phyloP scores from a whole-genome alignment of 2,888 invertebrate species.

The Nomada goodeniana region DNA sequence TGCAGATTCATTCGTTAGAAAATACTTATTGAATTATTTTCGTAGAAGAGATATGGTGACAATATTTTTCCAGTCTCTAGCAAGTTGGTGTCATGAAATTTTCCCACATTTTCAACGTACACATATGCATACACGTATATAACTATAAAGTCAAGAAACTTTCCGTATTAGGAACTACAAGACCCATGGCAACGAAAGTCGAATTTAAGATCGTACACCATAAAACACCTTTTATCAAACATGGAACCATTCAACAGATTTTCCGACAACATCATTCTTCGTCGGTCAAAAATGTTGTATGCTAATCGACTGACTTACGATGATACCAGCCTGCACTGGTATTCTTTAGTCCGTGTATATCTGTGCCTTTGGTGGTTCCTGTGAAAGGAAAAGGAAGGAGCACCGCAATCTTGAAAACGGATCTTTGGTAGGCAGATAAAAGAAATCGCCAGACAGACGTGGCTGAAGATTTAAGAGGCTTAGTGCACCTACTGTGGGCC shows the following conservation, averaged over 20 bases:
- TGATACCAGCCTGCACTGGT: slow-evolving; percentile 22
- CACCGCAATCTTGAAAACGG: slow-evolving; percentile 56
- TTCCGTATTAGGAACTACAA: background rate
- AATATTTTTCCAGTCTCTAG: no score
- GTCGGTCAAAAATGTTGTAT: slow-evolving; percentile 3
- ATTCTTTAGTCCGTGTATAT: slow-evolving; percentile 45
- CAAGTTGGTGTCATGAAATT: background rate
- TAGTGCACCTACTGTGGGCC: slow-evolving; percentile 47
- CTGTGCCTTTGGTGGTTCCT: slow-evolving; percentile 27
- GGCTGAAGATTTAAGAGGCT: slow-evolving; percentile 74
- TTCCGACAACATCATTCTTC: background rate
- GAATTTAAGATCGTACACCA: background rate
- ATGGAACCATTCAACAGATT: slow-evolving; percentile 1
- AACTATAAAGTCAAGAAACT: no score
- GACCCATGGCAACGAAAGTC: background rate
- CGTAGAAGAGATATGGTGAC: no score
- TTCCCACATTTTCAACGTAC: background rate
- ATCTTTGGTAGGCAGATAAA: slow-evolving; percentile 63
- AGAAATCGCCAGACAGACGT: slow-evolving; percentile 57
- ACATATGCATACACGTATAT: no score
- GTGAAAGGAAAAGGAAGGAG: slow-evolving; percentile 19
- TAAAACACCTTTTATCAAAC: background rate
- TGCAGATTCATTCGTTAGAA: no score
- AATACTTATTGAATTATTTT: no score
- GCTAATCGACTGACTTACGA: slow-evolving; percentile 35